Evolutionary conservation across 2,113 vertebrate species (phyloP).

Genomic region (Geococcyx californianus): DNA sequence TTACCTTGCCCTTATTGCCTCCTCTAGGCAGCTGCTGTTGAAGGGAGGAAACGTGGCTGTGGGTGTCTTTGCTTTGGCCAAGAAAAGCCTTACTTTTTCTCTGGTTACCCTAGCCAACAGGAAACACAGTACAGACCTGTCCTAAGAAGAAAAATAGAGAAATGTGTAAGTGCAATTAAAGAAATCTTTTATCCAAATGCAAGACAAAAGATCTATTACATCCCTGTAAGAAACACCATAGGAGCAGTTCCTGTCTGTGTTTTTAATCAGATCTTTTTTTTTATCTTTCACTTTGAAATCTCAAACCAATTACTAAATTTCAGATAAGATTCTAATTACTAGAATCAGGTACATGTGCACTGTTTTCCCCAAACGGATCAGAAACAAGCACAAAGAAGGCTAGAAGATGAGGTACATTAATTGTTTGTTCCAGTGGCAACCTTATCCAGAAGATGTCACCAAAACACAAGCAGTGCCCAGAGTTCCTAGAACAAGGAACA

Average conservation of each 20-base stretch:
- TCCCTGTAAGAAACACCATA: background rate
- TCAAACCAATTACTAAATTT: background rate
- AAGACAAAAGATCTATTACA: background rate
- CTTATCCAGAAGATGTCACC: slow-evolving; percentile 71
- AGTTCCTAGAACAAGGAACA: background rate
- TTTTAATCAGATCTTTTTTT: background rate
- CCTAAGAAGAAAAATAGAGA: background rate
- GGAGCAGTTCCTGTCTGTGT: background rate
- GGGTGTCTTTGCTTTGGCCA: background rate
- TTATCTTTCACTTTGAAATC: background rate
- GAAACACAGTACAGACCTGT: background rate
- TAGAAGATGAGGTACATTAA: background rate
- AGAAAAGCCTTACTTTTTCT: background rate
- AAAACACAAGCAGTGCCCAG: slow-evolving; percentile 43
- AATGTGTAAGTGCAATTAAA: background rate
- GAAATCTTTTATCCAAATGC: background rate
- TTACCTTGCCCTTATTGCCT: background rate
- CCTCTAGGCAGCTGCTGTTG: background rate
- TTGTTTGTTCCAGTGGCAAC: background rate
- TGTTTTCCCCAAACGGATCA: background rate
- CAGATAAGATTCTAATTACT: background rate
- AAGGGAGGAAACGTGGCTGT: background rate
- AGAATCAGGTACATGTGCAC: background rate
- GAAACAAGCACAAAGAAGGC: background rate
- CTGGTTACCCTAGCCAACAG: background rate